phyloP scores from a whole-genome alignment of 1,140 invertebrate genomes.

The Solen grandis region DNA sequence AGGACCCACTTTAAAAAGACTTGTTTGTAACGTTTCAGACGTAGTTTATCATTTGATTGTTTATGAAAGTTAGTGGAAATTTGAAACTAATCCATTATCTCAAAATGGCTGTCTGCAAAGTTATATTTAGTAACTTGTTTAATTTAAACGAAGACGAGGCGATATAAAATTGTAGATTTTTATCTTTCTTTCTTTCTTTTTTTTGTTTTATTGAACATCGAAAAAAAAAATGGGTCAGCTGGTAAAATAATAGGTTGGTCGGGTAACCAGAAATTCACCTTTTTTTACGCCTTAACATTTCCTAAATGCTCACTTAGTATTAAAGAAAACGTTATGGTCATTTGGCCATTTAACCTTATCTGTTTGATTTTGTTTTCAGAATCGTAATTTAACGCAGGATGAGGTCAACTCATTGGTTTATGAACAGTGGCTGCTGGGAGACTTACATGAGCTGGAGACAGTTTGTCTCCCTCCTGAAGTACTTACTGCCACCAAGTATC shows the following conservation, averaged over 20 bases:
- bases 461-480: constrained; percentile 83
- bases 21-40: too few relatives aligned
- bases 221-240: background rate
- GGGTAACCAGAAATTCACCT: background rate
- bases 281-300: background rate
- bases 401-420: constrained; percentile 72
- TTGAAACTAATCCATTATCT: too few relatives aligned
- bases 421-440: constrained; percentile 85
- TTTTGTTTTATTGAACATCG: background rate
- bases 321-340: too few relatives aligned
- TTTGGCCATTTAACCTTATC: too few relatives aligned
- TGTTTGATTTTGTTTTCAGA: constrained; percentile 49
- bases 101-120: too few relatives aligned
- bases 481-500: constrained; percentile 75
- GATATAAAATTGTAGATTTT: too few relatives aligned
- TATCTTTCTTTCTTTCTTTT: too few relatives aligned
- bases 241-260: background rate
- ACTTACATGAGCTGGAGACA: constrained; percentile 84
- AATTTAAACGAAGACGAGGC: too few relatives aligned
- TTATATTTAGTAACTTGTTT: too few relatives aligned
- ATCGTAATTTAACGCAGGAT: constrained; percentile 35
- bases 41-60: too few relatives aligned
- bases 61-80: too few relatives aligned
- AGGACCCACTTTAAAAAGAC: too few relatives aligned
- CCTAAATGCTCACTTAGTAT: constrained; percentile 8